Base-by-base conservation (phyloP, 1,140 invertebrate species). In the Nephotettix cincticeps region DNA sequence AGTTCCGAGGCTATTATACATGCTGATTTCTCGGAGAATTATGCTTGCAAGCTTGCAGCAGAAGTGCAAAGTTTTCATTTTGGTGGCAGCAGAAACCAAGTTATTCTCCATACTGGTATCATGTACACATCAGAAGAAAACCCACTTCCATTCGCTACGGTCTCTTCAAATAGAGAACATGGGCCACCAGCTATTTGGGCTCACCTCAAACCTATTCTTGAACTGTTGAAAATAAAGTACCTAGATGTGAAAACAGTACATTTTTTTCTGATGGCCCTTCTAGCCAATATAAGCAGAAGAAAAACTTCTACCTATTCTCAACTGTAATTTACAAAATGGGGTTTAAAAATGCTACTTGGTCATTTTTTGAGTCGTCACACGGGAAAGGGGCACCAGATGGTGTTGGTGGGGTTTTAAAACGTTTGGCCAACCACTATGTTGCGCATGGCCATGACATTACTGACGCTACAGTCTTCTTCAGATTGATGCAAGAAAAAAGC, bases 371-470 rank as follows among this genome's bases (percentile, higher is more conserved):
- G 76, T 74, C 80, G 40, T 80, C 80, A 4, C 81, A 84, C 76
- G 82, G 82, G 11, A 84, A 83, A 75, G 82, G 81, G 2, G 76
- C 77, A n/a, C 78, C 80, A 54, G 80, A 83, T 79, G 82, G 81
- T 54, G 76, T 83, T 64, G 83, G 81, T 6, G 80, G 78, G 30
- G 61, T 65, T 19, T 65, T 84, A 25, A 85, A 84, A 76, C 76
- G 74, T 64, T 77, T 76, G 65, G 78, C 76, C 23, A 79, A 81
- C 70, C 72, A 71, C 45, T 71, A 76, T 45, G 78, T 81, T 6
- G 76, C 76, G 28, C 61, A 71, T 56, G 78, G 79, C 28, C 71
- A 75, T 32, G 80, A 81, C 73, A 70, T 81, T 47, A 23, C 68
- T 21, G 69, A 69, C 51, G 67, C 32, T 36, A 36, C 32, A 36